Base-by-base conservation (phyloP, 2,888 invertebrate species). In the Nomada goodeniana region DNA sequence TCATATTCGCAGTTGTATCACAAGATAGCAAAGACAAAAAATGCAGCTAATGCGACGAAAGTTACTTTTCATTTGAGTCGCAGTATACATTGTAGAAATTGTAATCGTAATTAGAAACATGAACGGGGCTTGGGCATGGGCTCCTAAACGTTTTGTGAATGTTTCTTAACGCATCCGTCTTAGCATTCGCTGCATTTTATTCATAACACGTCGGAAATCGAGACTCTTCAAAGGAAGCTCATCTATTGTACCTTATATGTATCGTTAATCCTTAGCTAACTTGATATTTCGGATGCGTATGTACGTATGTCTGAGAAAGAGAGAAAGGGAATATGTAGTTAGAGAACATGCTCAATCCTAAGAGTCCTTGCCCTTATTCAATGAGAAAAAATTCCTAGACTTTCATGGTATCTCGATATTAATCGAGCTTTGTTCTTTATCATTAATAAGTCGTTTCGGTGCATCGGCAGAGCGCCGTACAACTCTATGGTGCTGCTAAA, bases 401-500 rank as follows among this genome's bases (percentile, higher is more conserved):
- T 65, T 63, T 84, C 76, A 65, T 55, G 13, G 61, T 82, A 81
- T 60, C 80, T 88, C 77, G 79, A 80, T 74, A 72, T 74, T 63
- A 60, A 72, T 84, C 82, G 82, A 78, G 80, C 74, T 74, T 82
- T 69, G 76, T 86, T 87, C 84, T 86, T 82, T 86, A 60, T 80
- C 77, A 83, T 80, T 59, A 80, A 76, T 79, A 79, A 77, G 52
- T 59, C 52, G 74, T 69, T 55, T 29, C 20, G 81, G 65, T 73
- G 84, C 71, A 72, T 50, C 68, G 71, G 44, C 23, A 60, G 65
- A 60, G 68, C 55, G 68, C 65, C 76, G 61, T 55, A 52, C 55
- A 82, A 64, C 60, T 85, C 65, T 82, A 77, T 82, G 89, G 89
- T 88, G 88, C 89, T 88, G 88, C 83, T 15, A 88, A 74, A 75